A percentile compares a stretch with the other conserved stretches of the same genome.
phyloP scores from a whole-genome alignment of 2,797 vertebrate genomes.

The Onychomys torridus region DNA sequence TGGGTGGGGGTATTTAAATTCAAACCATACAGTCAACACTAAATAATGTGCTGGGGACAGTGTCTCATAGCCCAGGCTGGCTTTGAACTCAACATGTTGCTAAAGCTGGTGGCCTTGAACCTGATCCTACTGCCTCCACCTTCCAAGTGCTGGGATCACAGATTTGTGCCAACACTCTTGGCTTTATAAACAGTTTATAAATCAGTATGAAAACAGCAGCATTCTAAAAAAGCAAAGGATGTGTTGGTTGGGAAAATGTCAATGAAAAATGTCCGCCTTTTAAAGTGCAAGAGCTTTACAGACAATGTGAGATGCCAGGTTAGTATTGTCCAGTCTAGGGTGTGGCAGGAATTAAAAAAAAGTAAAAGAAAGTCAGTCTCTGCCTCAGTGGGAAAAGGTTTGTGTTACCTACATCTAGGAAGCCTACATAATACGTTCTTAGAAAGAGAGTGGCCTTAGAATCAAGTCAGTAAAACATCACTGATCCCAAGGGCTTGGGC shows the following conservation, averaged over 20 bases:
- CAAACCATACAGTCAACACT: not conserved
- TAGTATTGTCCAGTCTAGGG: not conserved
- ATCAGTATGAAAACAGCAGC: constrained; percentile 12
- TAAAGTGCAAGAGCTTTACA: not conserved
- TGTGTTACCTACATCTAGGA: constrained; percentile 24
- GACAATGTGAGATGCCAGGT: not conserved
- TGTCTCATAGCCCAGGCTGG: not conserved
- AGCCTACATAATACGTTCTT: not conserved
- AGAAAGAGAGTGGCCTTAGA: constrained; percentile 32
- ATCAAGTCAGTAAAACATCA: not conserved
- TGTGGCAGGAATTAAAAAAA: not conserved
- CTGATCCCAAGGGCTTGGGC: not conserved
- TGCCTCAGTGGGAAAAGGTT: not conserved
- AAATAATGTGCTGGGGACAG: not conserved
- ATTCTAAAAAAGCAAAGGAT: not conserved
- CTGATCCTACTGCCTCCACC: not conserved
- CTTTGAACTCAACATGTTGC: not conserved
- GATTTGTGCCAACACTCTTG: not conserved
- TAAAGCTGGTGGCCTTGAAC: not conserved
- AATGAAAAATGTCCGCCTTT: constrained; percentile 33
- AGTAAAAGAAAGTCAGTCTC: not conserved
- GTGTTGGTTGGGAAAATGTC: not conserved
- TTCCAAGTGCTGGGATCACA: not conserved
- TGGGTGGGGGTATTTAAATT: not conserved
- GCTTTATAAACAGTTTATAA: constrained; percentile 10